Base-by-base conservation (phyloP, 2,888 invertebrate genomes). In the Agrotis segetum region DNA sequence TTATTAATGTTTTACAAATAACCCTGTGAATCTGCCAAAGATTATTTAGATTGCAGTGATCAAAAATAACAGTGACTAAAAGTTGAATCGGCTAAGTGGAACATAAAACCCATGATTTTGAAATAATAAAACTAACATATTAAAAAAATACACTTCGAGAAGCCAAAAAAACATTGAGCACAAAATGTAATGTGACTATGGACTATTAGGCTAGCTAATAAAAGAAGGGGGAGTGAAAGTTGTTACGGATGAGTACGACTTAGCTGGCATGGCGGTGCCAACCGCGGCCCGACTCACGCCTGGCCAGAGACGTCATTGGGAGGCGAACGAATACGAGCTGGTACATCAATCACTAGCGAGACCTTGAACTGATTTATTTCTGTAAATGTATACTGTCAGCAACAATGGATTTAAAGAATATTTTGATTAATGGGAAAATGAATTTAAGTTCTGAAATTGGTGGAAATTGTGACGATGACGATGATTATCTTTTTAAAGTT, bases 261-360 rank as follows among this genome's bases (percentile, higher is more conserved):
- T 40, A 77, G 60, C 79, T 73, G 86, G 85, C 62, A 68, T 73
- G 86, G 85, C 62, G 70, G 88, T 88, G 81, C 87, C 88, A 87
- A 82, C 80, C 85, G 78, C 87, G 81, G 78, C 70, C 66, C 69
- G 65, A 34, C 74, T 75, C 70, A 63, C 67, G 71, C 49, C 73
- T 82, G 78, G 67, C 72, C 78, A 59, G 65, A 56, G 72, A 85
- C 83, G 77, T 78, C 67, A 68, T 29, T 53, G 68, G 59, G 70
- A 62, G 34, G 61, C 60, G 55, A 67, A 63, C 71, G 40, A 74
- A 80, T 77, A 75, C 80, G 58, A 76, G 62, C 67, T 52, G 65
- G 83, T 40, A 81, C 65, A 85, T 85, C 86, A 67, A 80, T 85
- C 84, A 82, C 24, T 71, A 56, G 9, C 9, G 9, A 66, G 64